Base-by-base conservation (phyloP, 92 coral and sea anemone genomes). In the Epizoanthus stellaris region DNA sequence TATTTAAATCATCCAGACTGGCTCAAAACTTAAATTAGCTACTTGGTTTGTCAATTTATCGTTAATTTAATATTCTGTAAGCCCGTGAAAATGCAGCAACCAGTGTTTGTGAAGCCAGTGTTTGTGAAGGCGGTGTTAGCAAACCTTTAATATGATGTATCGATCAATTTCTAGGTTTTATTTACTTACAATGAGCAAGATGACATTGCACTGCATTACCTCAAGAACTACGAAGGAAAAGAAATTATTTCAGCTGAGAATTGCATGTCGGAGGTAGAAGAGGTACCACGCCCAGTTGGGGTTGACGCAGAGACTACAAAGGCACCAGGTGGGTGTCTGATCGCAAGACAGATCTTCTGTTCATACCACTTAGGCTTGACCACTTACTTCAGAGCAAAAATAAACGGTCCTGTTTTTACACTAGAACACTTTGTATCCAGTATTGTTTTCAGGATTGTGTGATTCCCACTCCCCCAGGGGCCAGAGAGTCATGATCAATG, bases 161-260 rank as follows among this genome's bases (percentile, higher is more conserved):
- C 52, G 15, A 11, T 83, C 17, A n/a, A 68, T 63, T 57, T 23
- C 8, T 21, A 96, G 99, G 99, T 96, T 17, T 83, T 96, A 87
- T 96, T 96, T 68, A 94, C 98, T 0, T 94, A 92, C 53, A 95
- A 96, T 80, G 99, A 96, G 38, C 98, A 96, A 89, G 99, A 96
- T 82, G 99, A 96, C 53, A 87, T 96, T 40, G 93, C 94, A 3
- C 73, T 96, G 52, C 98, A 96, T 61, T 93, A 96, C 65, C 90
- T 96, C 20, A 89, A 86, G 85, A 92, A 88, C 57, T 96, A 79
- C 77, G 95, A 95, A 34, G 93, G 89, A 60, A 96, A 95, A 75
- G 74, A 84, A 4, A 87, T 96, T 68, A 92, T 95, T 58, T 93
- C 99, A 36, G 99, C 98, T 7, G 99, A 96, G 83, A 94, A 95